Evolutionary conservation across 1,140 invertebrate species (phyloP).

Genomic region (Nebria ingens): DNA sequence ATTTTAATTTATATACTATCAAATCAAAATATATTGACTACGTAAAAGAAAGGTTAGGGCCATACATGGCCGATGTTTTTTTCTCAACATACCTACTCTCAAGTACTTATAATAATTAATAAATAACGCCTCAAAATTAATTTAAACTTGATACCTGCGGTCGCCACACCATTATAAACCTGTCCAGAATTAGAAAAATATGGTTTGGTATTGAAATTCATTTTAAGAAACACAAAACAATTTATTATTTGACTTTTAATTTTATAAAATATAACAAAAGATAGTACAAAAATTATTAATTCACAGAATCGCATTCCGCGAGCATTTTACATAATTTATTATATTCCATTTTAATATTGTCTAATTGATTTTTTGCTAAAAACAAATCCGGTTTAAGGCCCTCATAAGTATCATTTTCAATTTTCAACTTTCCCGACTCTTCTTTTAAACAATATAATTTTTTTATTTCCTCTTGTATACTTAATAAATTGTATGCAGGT

Average conservation of each 20-base stretch:
- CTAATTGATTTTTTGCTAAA: slow-evolving; percentile 25
- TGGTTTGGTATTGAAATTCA: background rate
- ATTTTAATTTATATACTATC: background rate
- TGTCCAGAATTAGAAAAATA: slow-evolving; percentile 10
- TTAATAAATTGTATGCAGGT: slow-evolving; percentile 20
- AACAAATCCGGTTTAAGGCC: slow-evolving; percentile 24
- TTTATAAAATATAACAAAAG: slow-evolving; percentile 11
- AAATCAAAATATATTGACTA: background rate
- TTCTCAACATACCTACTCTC: too few relatives aligned
- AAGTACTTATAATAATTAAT: too few relatives aligned
- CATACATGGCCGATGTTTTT: too few relatives aligned
- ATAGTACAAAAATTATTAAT: background rate
- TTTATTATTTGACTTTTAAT: slow-evolving; percentile 1
- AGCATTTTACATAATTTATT: slow-evolving; percentile 13
- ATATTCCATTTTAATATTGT: slow-evolving; percentile 15
- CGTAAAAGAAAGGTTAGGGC: background rate
- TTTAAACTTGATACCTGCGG: background rate
- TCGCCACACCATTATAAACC: slow-evolving; percentile 3
- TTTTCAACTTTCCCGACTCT: slow-evolving; percentile 21
- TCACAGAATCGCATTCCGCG: background rate
- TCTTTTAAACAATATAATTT: slow-evolving; percentile 19
- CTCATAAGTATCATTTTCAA: slow-evolving; percentile 22
- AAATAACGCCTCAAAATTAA: too few relatives aligned
- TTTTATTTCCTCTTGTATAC: slow-evolving; percentile 22
- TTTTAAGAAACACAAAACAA: slow-evolving; percentile 4